These are phyloP conservation scores for Aurelia sp. DNA, from an alignment of 30 jellyfish, hydroid and myxozoan genomes.

Conservation along the genomic window DNA sequence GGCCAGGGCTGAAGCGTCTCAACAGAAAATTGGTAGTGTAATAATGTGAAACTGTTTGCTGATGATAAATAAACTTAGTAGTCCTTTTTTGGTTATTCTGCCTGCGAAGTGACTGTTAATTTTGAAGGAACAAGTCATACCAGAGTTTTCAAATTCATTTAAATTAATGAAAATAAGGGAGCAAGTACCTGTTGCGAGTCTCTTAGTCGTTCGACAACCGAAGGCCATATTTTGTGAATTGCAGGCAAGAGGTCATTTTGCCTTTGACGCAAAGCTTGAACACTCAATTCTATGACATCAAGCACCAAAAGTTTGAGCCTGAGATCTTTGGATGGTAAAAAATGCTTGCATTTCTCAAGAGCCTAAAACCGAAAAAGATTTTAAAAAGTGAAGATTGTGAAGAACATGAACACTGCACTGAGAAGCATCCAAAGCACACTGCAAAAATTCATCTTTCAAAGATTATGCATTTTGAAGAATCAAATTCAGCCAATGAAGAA, in stretches of 20 bases:
- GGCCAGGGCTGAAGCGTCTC: too few species aligned
- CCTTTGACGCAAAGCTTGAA: conserved; percentile 71
- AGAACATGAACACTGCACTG: too few species aligned
- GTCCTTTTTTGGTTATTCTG: too few species aligned
- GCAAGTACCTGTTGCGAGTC: conserved; percentile 62
- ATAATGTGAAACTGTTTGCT: too few species aligned
- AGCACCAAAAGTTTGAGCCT: conserved; percentile 57
- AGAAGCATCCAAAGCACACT: not conserved
- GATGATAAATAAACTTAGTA: too few species aligned
- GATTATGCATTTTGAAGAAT: too few species aligned
- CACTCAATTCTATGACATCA: conserved; percentile 78
- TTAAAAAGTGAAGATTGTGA: not conserved
- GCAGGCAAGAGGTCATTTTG: conserved; percentile 91
- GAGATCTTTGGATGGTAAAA: conserved; percentile 59
- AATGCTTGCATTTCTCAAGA: conserved; percentile 85
- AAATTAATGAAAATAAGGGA: too few species aligned
- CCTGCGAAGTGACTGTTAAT: too few species aligned
- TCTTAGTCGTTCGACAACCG: conserved; percentile 65
- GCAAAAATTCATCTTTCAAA: not conserved
- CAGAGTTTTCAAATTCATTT: too few species aligned
- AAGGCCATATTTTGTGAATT: conserved; percentile 95
- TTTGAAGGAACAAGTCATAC: too few species aligned
- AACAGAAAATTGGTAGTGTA: too few species aligned
- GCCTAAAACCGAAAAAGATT: conserved; percentile 44
- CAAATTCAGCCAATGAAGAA: too few species aligned